Evolutionary conservation across 2,797 vertebrate species (phyloP).

Genomic region (Malacoraja senta): DNA sequence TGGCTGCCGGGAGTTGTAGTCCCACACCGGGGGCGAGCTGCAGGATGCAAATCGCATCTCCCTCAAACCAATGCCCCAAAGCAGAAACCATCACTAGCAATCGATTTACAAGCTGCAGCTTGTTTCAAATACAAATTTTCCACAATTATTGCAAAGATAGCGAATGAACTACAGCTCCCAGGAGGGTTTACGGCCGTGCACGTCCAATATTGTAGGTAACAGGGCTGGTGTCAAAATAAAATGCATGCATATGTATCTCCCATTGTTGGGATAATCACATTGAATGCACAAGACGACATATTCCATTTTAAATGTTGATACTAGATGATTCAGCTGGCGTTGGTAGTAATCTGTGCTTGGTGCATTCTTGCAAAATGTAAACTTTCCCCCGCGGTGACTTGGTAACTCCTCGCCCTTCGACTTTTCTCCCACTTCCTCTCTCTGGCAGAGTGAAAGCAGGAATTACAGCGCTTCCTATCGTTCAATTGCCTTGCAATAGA

Average conservation of each 20-base stretch:
- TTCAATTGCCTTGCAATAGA: slow-evolving; percentile 28
- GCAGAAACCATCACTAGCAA: background rate
- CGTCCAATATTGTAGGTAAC: background rate
- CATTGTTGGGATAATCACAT: background rate
- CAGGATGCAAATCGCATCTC: background rate
- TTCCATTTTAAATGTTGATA: background rate
- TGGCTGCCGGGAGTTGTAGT: slow-evolving; percentile 8
- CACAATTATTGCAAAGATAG: background rate
- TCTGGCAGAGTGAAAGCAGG: slow-evolving; percentile 1
- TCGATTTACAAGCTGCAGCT: background rate
- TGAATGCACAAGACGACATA: background rate
- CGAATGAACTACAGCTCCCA: slow-evolving; percentile 35
- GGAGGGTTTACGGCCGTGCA: slow-evolving; percentile 15
- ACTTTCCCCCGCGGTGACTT: background rate
- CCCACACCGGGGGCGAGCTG: background rate
- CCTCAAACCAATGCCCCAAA: background rate
- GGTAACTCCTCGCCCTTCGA: slow-evolving; percentile 21
- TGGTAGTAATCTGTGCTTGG: too few species aligned
- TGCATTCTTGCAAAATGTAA: background rate
- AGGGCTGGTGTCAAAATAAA: background rate
- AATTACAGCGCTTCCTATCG: slow-evolving; percentile 39
- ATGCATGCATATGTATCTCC: background rate
- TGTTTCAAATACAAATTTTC: background rate
- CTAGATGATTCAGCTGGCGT: background rate
- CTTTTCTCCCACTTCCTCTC: slow-evolving; percentile 30